Base-by-base conservation (phyloP, 2,888 invertebrate genomes). In the Ochropleura plecta region DNA sequence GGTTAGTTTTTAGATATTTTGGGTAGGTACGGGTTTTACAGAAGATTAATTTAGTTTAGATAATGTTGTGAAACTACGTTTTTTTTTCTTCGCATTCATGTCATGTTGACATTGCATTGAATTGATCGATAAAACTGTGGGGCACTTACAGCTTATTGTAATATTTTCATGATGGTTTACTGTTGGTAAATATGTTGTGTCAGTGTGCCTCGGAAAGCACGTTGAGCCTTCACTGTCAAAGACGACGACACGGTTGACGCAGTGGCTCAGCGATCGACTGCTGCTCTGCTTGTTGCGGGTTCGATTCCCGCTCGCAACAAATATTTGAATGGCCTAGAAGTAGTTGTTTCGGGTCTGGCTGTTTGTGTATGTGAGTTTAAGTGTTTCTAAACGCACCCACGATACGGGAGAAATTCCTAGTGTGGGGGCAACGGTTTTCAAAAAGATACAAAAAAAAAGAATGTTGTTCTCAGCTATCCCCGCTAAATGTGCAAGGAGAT, bases 41-140 rank as follows among this genome's bases (percentile, higher is more conserved):
- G 46, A n/a, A n/a, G 16, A 42, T 66, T 77, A 57, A n/a, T n/a
- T 49, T 8, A 16, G 8, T 4, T 70, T 76, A 20, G 49, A 51
- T 69, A 78, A 69, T 59, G 78, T 75, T 69, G 49, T 14, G 40
- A n/a, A 57, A 75, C 16, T 57, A 49, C n/a, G 18, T 20, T 48
- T 42, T 48, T 49, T 12, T 51, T 60, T 64, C 5, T 16, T 10
- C 16, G 42, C 8, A 42, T 8, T 53, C 20, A n/a, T 75, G n/a
- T n/a, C 1, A 48, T 55, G 6, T 20, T 20, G n/a, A n/a, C n/a
- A n/a, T n/a, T n/a, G n/a, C n/a, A n/a, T n/a, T n/a, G 59, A 73
- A 85, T 70, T 53, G 70, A n/a, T n/a, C 60, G 55, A 73, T 85
- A 81, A 73, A 65, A 76, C 18, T 75, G 72, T 57, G 10, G 55